A percentile compares a stretch with the other conserved stretches of the same genome.
These are phyloP conservation scores for Mormyrus lacerda DNA, from an alignment of 2,113 vertebrate species.

Conservation along the genomic window DNA sequence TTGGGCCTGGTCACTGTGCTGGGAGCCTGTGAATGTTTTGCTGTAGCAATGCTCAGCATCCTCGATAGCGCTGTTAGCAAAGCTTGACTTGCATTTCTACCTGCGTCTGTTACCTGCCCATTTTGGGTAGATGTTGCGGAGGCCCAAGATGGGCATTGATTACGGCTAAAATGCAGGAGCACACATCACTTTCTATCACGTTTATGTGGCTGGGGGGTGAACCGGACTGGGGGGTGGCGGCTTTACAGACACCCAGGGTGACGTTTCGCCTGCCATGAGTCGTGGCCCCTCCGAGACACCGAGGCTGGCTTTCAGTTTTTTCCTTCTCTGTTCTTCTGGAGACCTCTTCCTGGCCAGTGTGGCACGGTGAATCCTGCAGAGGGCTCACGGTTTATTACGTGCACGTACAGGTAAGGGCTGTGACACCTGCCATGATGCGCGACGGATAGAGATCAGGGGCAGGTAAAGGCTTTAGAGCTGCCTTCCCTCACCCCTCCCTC, in stretches of 20 bases:
- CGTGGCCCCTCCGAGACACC: constrained; percentile 46
- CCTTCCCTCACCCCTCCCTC: neutral
- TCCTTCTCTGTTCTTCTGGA: neutral
- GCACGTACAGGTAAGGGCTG: neutral
- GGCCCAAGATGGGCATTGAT: neutral
- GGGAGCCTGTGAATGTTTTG: no score
- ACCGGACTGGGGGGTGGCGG: constrained; percentile 48
- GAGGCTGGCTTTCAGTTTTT: constrained; percentile 2
- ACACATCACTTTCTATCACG: constrained; percentile 41
- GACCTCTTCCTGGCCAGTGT: neutral
- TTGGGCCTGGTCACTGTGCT: no score
- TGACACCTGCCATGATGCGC: neutral
- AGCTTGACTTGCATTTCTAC: neutral
- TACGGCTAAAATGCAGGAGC: neutral
- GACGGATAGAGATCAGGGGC: neutral
- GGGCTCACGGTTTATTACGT: neutral
- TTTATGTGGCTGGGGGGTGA: constrained; percentile 64
- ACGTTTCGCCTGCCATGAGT: constrained; percentile 71
- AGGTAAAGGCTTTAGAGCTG: neutral
- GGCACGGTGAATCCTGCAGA: neutral
- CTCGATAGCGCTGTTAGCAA: neutral
- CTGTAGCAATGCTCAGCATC: neutral
- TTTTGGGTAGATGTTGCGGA: neutral
- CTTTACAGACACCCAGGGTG: constrained; percentile 46
- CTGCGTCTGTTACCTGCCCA: neutral